Conservation (phyloP, 2,113 vertebrate genomes). For the Callithrix jacchus region DNA sequence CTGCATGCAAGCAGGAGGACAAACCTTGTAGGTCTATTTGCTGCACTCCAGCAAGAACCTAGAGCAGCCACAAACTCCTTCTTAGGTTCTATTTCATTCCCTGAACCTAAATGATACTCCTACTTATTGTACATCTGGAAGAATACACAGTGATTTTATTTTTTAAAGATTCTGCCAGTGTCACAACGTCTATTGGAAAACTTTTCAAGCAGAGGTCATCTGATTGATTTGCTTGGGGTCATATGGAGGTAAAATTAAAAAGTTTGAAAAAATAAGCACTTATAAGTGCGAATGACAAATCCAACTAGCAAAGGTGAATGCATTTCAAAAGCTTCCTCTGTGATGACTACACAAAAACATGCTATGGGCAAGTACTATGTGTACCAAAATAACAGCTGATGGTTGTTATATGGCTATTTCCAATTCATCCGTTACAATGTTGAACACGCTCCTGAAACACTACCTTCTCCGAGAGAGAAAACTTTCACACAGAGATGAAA, state of each 20-base stretch:
- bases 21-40: not conserved
- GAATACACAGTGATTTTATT: not conserved
- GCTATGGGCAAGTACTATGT: not conserved
- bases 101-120: not conserved
- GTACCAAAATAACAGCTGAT: not conserved
- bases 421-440: constrained; percentile 34
- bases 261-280: constrained; percentile 37
- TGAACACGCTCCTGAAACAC: constrained; percentile 1
- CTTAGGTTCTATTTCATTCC: not conserved
- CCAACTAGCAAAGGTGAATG: not conserved
- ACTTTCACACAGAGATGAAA: constrained; percentile 60
- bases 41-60: not conserved
- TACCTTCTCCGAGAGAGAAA: not conserved
- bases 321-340: constrained; percentile 5
- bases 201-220: constrained; percentile 30
- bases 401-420: not conserved
- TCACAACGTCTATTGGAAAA: not conserved
- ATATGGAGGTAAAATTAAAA: constrained; percentile 42
- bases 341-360: not conserved
- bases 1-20: constrained; percentile 46
- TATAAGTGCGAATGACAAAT: constrained; percentile 24
- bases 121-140: not conserved
- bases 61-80: accelerated
- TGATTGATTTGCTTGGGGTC: constrained; percentile 59
- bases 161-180: not conserved